Base-by-base conservation (phyloP, 1,140 invertebrate genomes). In the Acromyrmex heyeri region DNA sequence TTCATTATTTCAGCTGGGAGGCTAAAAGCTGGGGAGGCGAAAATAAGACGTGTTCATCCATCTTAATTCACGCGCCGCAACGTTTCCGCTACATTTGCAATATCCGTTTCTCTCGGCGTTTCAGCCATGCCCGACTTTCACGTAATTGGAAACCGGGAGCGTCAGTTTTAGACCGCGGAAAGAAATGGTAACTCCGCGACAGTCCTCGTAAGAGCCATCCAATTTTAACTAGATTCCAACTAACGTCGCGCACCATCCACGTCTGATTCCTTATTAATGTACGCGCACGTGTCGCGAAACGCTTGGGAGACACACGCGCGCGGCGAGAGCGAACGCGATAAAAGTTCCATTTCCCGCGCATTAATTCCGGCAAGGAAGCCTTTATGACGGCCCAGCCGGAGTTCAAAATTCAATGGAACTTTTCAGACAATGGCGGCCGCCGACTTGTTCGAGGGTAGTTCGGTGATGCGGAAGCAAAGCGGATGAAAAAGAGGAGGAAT, bases 341-440 rank as follows among this genome's bases (percentile, higher is more conserved):
- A 92, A 93, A 93, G 82, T 90, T 89, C 89, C 77, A 73, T 89
- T 92, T 90, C 85, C 88, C 76, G 81, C 75, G 89, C 86, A 93
- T 91, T 93, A 92, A 93, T 93, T 91, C 90, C 65, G 61, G 86
- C 81, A 91, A 92, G 85, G 91, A 90, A 90, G 87, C 86, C 90
- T 92, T 91, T 92, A 91, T 91, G 83, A 78, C 53, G 70, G 72
- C 65, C 18, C 50, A 30, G 64, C 65, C 88, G 67, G 79, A 91
- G 86, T 91, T 91, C 70, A 69, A 50, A 86, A 91, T 93, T 93
- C 89, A 93, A 93, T 92, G 86, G 90, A 92, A 92, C 88, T 91
- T 90, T 91, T 87, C 89, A 91, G 88, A 93, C 93, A 93, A 93
- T 93, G 89, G 90, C 75, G 38, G 55, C 76, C 73, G 61, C 57